Conservation (phyloP, 2,113 vertebrate genomes). For the Oxyura jamaicensis region DNA sequence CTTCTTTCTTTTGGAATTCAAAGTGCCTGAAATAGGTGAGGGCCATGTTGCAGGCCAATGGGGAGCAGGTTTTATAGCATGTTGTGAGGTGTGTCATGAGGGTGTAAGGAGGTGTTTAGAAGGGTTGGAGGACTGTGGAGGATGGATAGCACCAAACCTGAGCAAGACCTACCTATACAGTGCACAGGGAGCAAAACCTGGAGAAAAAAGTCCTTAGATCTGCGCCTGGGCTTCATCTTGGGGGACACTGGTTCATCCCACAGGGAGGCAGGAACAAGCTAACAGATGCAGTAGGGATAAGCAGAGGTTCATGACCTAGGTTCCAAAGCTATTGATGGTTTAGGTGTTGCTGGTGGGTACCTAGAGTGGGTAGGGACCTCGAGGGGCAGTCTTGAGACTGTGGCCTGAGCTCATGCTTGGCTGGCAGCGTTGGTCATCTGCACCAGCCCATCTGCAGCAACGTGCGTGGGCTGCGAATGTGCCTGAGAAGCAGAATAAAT, state of each 20-base stretch:
- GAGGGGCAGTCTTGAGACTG: background rate
- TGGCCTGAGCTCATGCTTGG: background rate
- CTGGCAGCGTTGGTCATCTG: background rate
- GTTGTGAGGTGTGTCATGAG: background rate
- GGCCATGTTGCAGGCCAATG: rapidly evolving
- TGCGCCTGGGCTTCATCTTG: background rate
- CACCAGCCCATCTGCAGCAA: background rate
- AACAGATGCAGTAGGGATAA: background rate
- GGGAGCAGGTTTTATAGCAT: background rate
- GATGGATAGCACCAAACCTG: background rate
- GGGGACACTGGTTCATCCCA: background rate
- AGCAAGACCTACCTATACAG: background rate
- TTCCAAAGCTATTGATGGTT: background rate
- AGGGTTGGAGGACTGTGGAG: background rate
- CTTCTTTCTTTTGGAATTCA: background rate
- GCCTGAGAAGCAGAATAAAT: background rate
- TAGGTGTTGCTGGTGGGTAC: background rate
- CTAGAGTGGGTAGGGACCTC: background rate
- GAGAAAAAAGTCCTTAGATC: background rate
- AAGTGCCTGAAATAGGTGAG: background rate
- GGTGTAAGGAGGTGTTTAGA: background rate
- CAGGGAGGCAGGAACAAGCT: background rate
- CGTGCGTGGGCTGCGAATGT: background rate
- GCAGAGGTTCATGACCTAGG: background rate
- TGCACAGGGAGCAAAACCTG: background rate